These are phyloP conservation scores for Mus spretus DNA, from an alignment of 2,797 vertebrate species.

Conservation along the genomic window DNA sequence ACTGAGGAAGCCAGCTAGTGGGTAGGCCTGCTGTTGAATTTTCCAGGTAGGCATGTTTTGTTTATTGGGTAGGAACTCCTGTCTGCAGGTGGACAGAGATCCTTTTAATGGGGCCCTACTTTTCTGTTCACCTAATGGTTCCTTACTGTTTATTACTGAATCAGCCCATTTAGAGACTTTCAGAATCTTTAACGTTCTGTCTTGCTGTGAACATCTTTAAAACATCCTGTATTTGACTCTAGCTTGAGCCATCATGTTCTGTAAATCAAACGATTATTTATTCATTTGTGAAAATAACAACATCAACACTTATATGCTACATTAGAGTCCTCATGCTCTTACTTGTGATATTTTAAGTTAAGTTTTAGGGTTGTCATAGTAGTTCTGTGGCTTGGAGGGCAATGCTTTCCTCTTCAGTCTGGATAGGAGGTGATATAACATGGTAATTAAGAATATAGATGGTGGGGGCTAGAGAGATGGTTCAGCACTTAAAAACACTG, in stretches of 20 bases:
- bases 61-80: not conserved
- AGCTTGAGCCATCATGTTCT: constrained; percentile 26
- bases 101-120: not conserved
- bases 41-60: not conserved
- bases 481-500: not conserved
- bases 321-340: not conserved
- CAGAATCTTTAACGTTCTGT: constrained; percentile 45
- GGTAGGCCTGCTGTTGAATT: not conserved
- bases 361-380: constrained; percentile 26
- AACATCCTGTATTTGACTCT: constrained; percentile 34
- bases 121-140: not conserved
- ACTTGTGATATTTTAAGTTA: constrained; percentile 1
- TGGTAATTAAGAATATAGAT: not conserved
- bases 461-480: not conserved
- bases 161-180: not conserved
- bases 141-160: not conserved
- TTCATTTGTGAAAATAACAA: constrained; percentile 38
- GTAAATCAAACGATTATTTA: constrained; percentile 43
- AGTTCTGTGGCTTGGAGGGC: not conserved
- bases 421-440: not conserved
- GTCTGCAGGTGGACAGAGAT: not conserved
- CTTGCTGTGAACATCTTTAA: constrained; percentile 21
- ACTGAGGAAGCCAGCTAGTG: not conserved
- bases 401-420: not conserved
- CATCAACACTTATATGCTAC: not conserved